Conservation (phyloP, 2,113 vertebrate genomes). For the Daubentonia madagascariensis region DNA sequence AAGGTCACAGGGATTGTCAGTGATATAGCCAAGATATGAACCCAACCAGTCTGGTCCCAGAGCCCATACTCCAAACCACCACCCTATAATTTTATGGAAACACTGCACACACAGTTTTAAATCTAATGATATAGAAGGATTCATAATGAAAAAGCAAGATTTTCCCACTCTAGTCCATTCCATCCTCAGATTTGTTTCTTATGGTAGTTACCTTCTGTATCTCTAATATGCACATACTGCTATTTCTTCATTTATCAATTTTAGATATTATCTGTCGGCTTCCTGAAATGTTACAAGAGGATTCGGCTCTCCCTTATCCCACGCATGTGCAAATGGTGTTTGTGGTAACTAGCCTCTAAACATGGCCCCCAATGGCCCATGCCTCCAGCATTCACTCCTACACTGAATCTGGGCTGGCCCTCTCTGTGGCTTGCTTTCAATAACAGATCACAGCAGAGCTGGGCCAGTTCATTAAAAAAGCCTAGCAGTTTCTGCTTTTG, state of each 20-base stretch:
- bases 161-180: not conserved
- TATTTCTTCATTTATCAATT: not conserved
- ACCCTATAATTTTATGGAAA: not conserved
- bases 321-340: accelerated
- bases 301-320: not conserved
- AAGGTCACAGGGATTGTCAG: not conserved
- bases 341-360: not conserved
- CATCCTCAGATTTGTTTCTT: not conserved
- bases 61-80: not conserved
- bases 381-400: not conserved
- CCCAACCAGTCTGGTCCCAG: not conserved
- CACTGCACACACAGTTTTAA: not conserved
- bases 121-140: not conserved
- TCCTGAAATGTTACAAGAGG: not conserved
- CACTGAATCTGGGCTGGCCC: not conserved
- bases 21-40: not conserved
- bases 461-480: not conserved
- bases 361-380: not conserved
- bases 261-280: not conserved
- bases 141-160: not conserved
- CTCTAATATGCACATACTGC: not conserved
- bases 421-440: not conserved
- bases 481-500: not conserved
- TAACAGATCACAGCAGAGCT: not conserved
- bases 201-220: not conserved